Evolutionary conservation across 1,140 invertebrate species (phyloP).

Genomic region (Euschistus heros): DNA sequence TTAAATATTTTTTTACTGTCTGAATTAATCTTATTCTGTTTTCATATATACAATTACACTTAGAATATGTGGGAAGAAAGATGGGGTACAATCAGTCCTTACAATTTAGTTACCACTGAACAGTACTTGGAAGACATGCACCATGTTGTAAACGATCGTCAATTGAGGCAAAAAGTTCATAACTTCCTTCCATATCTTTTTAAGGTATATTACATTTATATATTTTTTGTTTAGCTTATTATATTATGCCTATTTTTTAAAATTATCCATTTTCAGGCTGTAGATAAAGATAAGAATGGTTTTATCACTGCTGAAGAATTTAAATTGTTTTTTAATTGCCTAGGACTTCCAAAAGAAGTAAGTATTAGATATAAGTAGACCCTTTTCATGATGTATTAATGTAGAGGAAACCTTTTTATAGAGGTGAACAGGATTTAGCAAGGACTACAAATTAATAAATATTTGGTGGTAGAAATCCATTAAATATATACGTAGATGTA

Average conservation of each 20-base stretch:
- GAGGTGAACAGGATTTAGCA: too few species aligned
- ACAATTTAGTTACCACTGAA: conserved; percentile 66
- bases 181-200: conserved; percentile 41
- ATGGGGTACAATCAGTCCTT: conserved; percentile 68
- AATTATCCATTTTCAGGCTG: conserved; percentile 46
- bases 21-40: too few species aligned
- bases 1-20: too few species aligned
- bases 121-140: conserved; percentile 70
- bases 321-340: conserved; percentile 67
- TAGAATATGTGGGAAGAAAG: conserved; percentile 65
- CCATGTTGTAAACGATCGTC: conserved; percentile 62
- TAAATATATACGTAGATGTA: too few species aligned
- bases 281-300: conserved; percentile 66
- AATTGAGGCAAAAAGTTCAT: conserved; percentile 57
- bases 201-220: conserved; percentile 26
- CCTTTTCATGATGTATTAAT: too few species aligned
- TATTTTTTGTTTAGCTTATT: background rate
- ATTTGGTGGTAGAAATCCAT: too few species aligned
- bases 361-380: conserved; percentile 25
- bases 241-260: background rate
- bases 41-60: background rate
- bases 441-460: too few species aligned
- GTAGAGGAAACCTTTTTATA: too few species aligned
- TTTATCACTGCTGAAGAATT: conserved; percentile 69
- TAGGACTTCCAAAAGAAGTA: conserved; percentile 58